Evolutionary conservation across 2,888 invertebrate genomes (phyloP).

Genomic region (Drosophila falleni): DNA sequence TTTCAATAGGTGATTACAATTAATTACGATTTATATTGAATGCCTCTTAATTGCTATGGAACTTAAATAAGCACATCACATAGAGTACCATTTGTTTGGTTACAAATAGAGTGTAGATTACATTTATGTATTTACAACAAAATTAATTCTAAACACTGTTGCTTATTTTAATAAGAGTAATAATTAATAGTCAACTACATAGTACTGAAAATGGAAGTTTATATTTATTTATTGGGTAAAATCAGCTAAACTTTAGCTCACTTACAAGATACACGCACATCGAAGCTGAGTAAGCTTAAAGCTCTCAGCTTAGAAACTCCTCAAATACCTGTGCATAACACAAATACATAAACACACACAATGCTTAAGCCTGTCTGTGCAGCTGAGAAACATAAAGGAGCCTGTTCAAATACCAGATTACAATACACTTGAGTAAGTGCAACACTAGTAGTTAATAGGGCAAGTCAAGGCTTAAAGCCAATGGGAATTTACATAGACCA

Average conservation of each 20-base stretch:
- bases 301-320: background rate
- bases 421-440: conserved; percentile 1
- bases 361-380: conserved; percentile 3
- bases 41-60: conserved; percentile 36
- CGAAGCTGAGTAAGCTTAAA: conserved; percentile 12
- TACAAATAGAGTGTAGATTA: conserved; percentile 26
- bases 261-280: conserved; percentile 1
- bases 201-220: conserved; percentile 16
- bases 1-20: background rate
- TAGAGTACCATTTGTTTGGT: conserved; percentile 23
- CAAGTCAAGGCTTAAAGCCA: conserved; percentile 31
- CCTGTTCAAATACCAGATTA: conserved; percentile 14
- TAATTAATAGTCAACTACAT: background rate
- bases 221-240: background rate
- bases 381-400: background rate
- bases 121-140: conserved; percentile 51
- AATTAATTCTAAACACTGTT: conserved; percentile 26
- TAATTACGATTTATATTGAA: conserved; percentile 35
- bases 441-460: background rate
- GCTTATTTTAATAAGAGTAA: conserved; percentile 8
- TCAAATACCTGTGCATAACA: conserved; percentile 5
- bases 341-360: conserved; percentile 2
- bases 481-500: conserved; percentile 22
- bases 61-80: conserved; percentile 65
- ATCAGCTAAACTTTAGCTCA: background rate